Evolutionary conservation across 1,140 invertebrate genomes (phyloP), one percentile per base, ranked within the genome.

Genomic region (Sitobion miscanthi): DNA sequence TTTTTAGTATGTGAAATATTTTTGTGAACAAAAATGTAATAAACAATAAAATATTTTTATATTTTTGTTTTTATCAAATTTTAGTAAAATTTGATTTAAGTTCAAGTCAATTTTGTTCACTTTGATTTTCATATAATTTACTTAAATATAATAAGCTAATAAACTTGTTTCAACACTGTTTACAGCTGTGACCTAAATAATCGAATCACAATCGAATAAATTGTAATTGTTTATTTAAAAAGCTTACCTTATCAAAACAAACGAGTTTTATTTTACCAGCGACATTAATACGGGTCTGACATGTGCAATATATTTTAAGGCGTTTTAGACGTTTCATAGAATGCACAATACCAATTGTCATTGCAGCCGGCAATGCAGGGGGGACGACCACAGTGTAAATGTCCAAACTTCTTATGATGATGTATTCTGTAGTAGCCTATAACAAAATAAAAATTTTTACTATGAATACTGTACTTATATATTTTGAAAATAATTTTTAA

Each of bases 341-440:
- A 94, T 97, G 97, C 57, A 97, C 96, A 95, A 97, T 96, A 77
- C 98, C 98, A 7, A 98, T 97, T 7, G 98, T 98, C 97, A 99
- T 99, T 20, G 98, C 98, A n/a, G 98, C 98, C 25, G 98, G 98
- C 21, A 99, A 95, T 9, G 98, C 98, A 11, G 99, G 99, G 20
- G 99, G 99, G 8, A 99, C 98, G 1, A 99, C 98, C 88, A 99
- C 99, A 0, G 99, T 99, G 11, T 99, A 97, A 77, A 99, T 96
- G 95, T 99, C 99, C 87, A 99, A 95, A 6, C 98, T 97, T 95
- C 98, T 97, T 7, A 99, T 96, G 5, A 96, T 95, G 54, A 98
- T 97, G 97, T 97, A 95, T 98, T 97, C 95, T 97, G 98, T 0
- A 96, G 96, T 0, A 97, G 97, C 96, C 98, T 96, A 0, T 96